Conservation (phyloP, 2,888 invertebrate species). For the Melinopterus prodromus region DNA sequence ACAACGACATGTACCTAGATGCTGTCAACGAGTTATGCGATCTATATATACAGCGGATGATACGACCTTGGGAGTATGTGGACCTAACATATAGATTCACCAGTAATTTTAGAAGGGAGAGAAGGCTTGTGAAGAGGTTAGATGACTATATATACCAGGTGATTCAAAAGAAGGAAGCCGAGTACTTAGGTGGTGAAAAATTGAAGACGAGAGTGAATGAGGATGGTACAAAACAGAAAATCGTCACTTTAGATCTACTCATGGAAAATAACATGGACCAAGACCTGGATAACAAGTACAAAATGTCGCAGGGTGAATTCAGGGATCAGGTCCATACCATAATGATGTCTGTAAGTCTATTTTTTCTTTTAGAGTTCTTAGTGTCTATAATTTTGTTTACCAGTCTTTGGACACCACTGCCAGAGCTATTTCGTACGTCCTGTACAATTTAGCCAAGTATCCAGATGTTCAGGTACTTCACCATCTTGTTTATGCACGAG, state of each 20-base stretch:
- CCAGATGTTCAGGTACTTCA: background rate
- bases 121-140: constrained; percentile 31
- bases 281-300: background rate
- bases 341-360: constrained; percentile 52
- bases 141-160: constrained; percentile 70
- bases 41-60: constrained; percentile 36
- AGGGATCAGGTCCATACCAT: constrained; percentile 64
- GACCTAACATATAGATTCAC: constrained; percentile 38
- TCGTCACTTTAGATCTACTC: constrained; percentile 34
- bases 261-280: constrained; percentile 20
- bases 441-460: background rate
- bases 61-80: constrained; percentile 37
- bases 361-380: background rate
- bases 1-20: constrained; percentile 29
- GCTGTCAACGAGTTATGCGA: constrained; percentile 33
- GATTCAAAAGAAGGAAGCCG: constrained; percentile 63
- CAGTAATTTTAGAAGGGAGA: constrained; percentile 35
- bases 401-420: background rate
- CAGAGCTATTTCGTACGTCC: background rate
- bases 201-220: background rate
- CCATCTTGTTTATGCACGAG: background rate
- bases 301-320: constrained; percentile 45
- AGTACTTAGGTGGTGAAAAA: background rate
- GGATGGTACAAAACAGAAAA: constrained; percentile 28
- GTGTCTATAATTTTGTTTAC: too few species aligned